phyloP scores from a whole-genome alignment of 2,888 invertebrate genomes.

The Hyles lineata region DNA sequence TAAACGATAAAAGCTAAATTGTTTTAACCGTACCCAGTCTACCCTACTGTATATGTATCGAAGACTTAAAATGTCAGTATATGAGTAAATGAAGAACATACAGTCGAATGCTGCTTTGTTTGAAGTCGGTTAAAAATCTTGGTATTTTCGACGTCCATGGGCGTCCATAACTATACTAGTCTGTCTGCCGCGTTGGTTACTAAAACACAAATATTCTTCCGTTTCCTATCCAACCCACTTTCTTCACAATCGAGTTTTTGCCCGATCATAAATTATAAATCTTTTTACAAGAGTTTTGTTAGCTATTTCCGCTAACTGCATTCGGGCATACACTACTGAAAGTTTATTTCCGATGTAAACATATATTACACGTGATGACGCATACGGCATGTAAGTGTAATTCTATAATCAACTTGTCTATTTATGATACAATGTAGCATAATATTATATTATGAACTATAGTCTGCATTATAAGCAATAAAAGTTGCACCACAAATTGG shows the following conservation, averaged over 20 bases:
- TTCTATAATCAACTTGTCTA: not conserved
- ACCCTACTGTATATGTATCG: no score
- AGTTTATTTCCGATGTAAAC: not conserved
- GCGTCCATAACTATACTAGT: no score
- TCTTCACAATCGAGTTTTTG: constrained; percentile 17
- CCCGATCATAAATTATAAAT: constrained; percentile 22
- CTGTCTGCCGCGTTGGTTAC: no score
- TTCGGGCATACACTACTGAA: not conserved
- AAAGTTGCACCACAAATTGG: not conserved
- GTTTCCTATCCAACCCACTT: constrained; percentile 11
- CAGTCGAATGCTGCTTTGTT: no score
- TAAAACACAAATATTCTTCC: not conserved
- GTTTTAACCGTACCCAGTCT: no score
- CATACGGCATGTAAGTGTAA: not conserved
- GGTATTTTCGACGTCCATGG: no score
- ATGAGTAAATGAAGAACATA: no score
- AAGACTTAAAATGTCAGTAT: no score
- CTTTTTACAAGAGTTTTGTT: constrained; percentile 15
- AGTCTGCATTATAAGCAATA: no score
- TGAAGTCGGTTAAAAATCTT: no score
- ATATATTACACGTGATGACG: not conserved
- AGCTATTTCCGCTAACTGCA: constrained; percentile 5
- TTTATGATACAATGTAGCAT: not conserved
- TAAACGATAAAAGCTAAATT: no score
- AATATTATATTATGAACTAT: not conserved